phyloP scores from a whole-genome alignment of 2,797 vertebrate species.

The Coregonus suidteri region DNA sequence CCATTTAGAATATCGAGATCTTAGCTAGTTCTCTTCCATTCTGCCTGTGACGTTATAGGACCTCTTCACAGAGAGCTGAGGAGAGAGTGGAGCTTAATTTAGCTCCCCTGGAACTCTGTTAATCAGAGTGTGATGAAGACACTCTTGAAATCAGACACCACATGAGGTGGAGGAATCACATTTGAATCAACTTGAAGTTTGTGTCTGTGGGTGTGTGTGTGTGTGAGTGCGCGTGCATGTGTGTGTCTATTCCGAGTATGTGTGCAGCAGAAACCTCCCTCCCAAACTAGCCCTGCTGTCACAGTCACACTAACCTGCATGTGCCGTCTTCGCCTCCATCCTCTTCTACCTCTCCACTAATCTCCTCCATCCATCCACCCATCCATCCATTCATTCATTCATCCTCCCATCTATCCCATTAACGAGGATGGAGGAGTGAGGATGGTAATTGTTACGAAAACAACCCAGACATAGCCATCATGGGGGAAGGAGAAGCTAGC shows the following conservation, averaged over 20 bases:
- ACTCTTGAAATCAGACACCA: constrained; percentile 7
- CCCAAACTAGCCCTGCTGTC: constrained; percentile 11
- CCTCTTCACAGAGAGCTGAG: neutral
- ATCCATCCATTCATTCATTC: no score
- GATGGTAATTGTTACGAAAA: constrained; percentile 20
- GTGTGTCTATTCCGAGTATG: constrained; percentile 10
- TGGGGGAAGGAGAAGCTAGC: constrained; percentile 5
- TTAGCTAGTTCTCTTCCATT: neutral
- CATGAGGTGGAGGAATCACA: neutral
- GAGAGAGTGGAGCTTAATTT: neutral
- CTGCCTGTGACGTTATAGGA: neutral
- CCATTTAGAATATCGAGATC: neutral
- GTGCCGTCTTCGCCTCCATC: constrained; percentile 48
- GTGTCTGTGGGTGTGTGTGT: neutral
- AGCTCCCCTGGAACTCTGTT: neutral
- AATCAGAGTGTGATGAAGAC: neutral
- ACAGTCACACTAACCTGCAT: constrained; percentile 23
- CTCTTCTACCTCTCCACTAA: constrained; percentile 12
- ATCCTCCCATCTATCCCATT: no score
- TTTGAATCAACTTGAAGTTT: neutral
- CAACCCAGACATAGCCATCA: constrained; percentile 14
- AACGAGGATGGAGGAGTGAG: neutral
- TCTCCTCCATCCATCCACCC: neutral
- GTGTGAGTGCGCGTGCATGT: neutral
- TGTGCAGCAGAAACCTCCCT: neutral